Percentiles rank a stretch among this genome's conserved stretches.
These are phyloP conservation scores for Toxotes chatareus DNA, from an alignment of 2,113 vertebrate species.

Conservation along the genomic window DNA sequence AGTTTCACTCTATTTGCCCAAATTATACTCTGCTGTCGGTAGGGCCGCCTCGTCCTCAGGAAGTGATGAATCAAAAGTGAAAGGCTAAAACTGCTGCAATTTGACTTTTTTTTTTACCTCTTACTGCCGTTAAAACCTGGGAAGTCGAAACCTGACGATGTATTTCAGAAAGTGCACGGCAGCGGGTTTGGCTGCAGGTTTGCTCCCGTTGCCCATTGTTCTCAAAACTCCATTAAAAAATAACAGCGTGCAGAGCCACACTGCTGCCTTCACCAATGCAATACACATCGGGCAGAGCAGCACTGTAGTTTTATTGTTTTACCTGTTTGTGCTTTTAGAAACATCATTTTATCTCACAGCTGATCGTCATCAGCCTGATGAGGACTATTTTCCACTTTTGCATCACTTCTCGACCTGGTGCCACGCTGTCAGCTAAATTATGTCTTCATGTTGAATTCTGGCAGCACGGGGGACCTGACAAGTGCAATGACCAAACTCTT, in stretches of 20 bases:
- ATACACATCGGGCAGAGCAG: constrained; percentile 58
- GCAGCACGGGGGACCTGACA: neutral
- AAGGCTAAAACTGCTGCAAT: constrained; percentile 73
- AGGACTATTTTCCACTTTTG: neutral
- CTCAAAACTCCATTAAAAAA: constrained; percentile 69
- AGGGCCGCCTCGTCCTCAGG: constrained; percentile 54
- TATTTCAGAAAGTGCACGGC: constrained; percentile 60
- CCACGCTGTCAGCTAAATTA: neutral
- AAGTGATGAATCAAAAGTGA: constrained; percentile 74
- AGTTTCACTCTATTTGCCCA: constrained; percentile 77
- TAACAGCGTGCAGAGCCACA: constrained; percentile 60
- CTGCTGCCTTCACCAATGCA: constrained; percentile 57
- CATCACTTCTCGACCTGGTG: neutral
- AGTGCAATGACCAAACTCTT: neutral
- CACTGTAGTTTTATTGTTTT: constrained; percentile 46
- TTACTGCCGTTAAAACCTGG: constrained; percentile 48
- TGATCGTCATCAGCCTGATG: neutral
- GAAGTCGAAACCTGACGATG: constrained; percentile 55
- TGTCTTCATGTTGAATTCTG: neutral
- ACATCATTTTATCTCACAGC: constrained; percentile 28
- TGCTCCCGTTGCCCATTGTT: constrained; percentile 62
- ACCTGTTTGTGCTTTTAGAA: constrained; percentile 40
- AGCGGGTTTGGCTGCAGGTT: constrained; percentile 62
- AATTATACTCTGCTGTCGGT: constrained; percentile 62
- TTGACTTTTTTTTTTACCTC: constrained; percentile 42